Conservation (phyloP, 1,140 invertebrate species). For the Leptopilina clavipes region DNA sequence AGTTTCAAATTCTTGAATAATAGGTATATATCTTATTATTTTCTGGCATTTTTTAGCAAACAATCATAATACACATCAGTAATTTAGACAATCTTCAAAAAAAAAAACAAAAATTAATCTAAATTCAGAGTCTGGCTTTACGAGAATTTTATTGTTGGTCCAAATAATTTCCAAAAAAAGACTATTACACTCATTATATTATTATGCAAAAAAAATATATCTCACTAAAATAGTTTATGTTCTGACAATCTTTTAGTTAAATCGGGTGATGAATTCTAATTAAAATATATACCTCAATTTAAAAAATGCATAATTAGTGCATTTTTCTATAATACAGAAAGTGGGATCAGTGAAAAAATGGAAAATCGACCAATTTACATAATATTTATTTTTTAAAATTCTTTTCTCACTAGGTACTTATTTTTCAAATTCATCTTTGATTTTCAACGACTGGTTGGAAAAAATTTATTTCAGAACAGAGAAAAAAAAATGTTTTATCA, state of each 20-base stretch:
- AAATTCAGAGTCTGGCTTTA: not conserved
- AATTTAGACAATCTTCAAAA: not conserved
- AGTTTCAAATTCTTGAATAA: not conserved
- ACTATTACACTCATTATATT: no score
- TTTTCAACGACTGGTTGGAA: not conserved
- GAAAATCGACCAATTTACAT: slow-evolving; percentile 6
- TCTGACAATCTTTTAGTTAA: not conserved
- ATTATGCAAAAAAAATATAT: not conserved
- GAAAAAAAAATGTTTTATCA: not conserved
- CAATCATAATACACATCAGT: no score
- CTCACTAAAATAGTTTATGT: not conserved
- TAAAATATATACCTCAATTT: not conserved
- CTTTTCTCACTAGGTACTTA: no score
- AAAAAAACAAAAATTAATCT: not conserved
- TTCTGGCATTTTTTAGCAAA: no score
- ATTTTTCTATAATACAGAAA: not conserved
- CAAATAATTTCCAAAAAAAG: not conserved
- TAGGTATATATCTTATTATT: no score
- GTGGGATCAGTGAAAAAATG: not conserved
- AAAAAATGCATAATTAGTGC: not conserved
- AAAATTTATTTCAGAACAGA: not conserved
- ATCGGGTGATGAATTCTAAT: not conserved
- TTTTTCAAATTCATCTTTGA: no score
- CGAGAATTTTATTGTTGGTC: not conserved
- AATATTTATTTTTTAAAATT: not conserved